These are phyloP conservation scores for Propsilocerus akamusi DNA, from an alignment of 1,140 invertebrate species.

Conservation along the genomic window DNA sequence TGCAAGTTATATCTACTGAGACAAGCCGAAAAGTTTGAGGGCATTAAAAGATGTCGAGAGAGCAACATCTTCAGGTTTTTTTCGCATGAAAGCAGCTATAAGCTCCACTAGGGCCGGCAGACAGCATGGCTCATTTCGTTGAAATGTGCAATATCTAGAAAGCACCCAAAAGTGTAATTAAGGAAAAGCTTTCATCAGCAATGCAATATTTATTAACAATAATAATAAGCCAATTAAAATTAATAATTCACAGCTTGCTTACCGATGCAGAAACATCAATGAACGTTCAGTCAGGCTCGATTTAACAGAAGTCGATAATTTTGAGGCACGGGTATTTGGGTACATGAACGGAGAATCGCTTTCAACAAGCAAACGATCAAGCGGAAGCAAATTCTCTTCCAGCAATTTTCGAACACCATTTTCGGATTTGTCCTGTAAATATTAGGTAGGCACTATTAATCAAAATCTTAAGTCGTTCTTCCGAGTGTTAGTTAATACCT, in stretches of 20 bases:
- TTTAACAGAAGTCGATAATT: conserved; percentile 71
- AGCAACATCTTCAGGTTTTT: conserved; percentile 76
- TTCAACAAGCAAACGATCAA: conserved; percentile 73
- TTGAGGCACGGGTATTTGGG: conserved; percentile 83
- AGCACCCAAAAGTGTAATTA: neutral
- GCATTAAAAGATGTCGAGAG: conserved; percentile 85
- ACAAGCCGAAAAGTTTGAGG: conserved; percentile 77
- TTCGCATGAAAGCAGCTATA: conserved; percentile 76
- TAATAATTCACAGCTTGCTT: neutral
- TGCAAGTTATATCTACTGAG: conserved; percentile 30
- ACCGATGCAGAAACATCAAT: conserved; percentile 23
- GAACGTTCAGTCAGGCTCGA: conserved; percentile 69
- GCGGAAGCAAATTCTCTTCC: conserved; percentile 56
- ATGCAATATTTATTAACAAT: neutral
- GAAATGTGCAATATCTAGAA: conserved; percentile 77
- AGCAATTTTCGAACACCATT: conserved; percentile 69
- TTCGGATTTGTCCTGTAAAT: conserved; percentile 89
- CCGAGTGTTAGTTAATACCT: conserved; percentile 9
- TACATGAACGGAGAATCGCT: conserved; percentile 94
- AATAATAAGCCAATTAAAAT: neutral
- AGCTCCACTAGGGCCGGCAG: conserved; percentile 84
- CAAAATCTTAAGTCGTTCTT: conserved; percentile 1
- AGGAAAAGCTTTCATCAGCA: neutral
- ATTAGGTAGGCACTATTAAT: conserved; percentile 18
- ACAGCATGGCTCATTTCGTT: conserved; percentile 89